phyloP scores from a whole-genome alignment of 2,888 invertebrate species.

The Lasioglossum oenotherae region DNA sequence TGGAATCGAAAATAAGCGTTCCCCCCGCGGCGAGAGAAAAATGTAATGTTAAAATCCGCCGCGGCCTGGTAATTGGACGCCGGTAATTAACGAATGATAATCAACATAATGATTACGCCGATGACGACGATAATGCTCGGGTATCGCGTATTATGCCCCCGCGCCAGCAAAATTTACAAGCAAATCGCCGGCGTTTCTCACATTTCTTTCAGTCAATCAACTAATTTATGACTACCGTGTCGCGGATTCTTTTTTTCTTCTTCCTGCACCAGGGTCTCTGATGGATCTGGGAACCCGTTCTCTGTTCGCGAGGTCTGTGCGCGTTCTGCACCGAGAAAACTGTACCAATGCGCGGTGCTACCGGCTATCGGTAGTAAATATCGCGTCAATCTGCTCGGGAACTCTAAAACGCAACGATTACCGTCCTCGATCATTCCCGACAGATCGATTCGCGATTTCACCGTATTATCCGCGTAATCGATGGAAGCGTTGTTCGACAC shows the following conservation, averaged over 20 bases:
- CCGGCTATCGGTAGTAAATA: conserved; percentile 25
- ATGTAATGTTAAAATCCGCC: conserved; percentile 43
- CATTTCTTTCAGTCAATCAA: conserved; percentile 57
- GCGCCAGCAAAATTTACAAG: conserved; percentile 34
- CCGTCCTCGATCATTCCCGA: conserved; percentile 32
- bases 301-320: not conserved
- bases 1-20: conserved; percentile 64
- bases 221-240: conserved; percentile 41
- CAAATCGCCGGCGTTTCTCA: conserved; percentile 47
- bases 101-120: conserved; percentile 57
- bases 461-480: not conserved
- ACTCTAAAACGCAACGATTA: conserved; percentile 30
- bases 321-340: not conserved
- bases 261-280: conserved; percentile 25
- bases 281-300: conserved; percentile 47
- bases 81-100: conserved; percentile 64
- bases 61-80: conserved; percentile 47
- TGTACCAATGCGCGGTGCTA: conserved; percentile 21
- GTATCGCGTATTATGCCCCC: conserved; percentile 48
- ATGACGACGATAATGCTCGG: conserved; percentile 54
- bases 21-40: conserved; percentile 13
- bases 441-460: conserved; percentile 36
- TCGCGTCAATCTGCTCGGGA: conserved; percentile 10
- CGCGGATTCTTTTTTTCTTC: conserved; percentile 19
- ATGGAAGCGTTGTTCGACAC: not conserved